These are phyloP conservation scores for Sebastiscus albofasciatus DNA, from an alignment of 2,797 vertebrate genomes.

Conservation along the genomic window DNA sequence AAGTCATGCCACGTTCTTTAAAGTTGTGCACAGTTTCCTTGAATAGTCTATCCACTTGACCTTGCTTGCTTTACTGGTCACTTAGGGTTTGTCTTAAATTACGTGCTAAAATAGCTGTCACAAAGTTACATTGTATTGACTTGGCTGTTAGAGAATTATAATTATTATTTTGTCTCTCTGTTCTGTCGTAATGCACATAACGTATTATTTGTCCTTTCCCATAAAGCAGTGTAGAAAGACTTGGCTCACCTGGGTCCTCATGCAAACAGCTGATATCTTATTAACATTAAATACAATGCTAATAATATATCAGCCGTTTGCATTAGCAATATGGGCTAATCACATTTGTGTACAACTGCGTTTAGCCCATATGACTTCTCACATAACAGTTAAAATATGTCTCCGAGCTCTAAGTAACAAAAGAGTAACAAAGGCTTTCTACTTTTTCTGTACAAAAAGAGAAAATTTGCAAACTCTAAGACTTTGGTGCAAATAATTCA, in stretches of 20 bases:
- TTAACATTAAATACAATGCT: too few species aligned
- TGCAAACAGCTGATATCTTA: background rate
- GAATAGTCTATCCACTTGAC: constrained; percentile 63
- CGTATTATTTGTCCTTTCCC: background rate
- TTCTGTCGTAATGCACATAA: background rate
- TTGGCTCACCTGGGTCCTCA: background rate
- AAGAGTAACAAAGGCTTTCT: background rate
- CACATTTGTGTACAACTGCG: background rate
- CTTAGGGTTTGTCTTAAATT: background rate
- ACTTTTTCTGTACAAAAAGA: background rate
- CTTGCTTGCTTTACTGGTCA: constrained; percentile 12
- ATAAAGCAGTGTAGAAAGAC: background rate
- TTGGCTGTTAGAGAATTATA: background rate
- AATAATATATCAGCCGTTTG: too few species aligned
- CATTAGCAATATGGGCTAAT: too few species aligned
- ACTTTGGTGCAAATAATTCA: constrained; percentile 24
- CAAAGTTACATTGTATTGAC: background rate
- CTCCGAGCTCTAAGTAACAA: background rate
- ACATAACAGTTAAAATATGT: background rate
- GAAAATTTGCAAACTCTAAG: constrained; percentile 4
- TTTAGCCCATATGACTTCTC: background rate
- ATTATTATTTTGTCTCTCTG: background rate
- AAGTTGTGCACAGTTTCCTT: constrained; percentile 54
- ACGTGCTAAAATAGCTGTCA: constrained; percentile 4
- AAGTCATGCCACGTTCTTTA: constrained; percentile 59